phyloP scores from a whole-genome alignment of 2,113 vertebrate genomes.

The Pelecanoides urinatrix region DNA sequence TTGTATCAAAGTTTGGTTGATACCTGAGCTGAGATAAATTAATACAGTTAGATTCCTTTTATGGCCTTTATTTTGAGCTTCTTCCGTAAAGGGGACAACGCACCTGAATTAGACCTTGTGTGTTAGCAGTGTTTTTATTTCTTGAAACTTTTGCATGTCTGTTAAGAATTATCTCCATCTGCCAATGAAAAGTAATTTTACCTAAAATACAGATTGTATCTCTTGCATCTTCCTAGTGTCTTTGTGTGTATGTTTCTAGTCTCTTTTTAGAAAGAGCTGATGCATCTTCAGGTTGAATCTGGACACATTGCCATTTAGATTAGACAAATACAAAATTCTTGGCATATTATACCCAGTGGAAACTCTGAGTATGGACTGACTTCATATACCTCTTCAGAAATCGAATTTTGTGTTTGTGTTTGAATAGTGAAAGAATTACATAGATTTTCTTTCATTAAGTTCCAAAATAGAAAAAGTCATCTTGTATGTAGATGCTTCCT shows the following conservation, averaged over 20 bases:
- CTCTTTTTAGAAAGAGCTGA: background rate
- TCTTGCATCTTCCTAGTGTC: background rate
- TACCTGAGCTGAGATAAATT: background rate
- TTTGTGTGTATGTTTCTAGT: background rate
- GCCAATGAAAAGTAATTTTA: background rate
- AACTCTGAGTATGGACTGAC: background rate
- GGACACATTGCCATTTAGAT: background rate
- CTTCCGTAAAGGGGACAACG: background rate
- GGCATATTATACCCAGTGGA: background rate
- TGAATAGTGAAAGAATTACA: background rate
- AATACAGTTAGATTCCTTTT: background rate
- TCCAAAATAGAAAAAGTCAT: background rate
- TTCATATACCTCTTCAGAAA: background rate
- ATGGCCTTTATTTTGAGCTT: background rate
- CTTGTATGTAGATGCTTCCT: background rate
- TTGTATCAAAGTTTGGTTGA: background rate
- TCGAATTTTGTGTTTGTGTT: background rate
- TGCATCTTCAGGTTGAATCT: background rate
- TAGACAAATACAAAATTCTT: background rate
- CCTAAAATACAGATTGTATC: background rate
- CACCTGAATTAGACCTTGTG: background rate
- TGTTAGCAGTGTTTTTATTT: background rate
- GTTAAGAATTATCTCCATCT: background rate
- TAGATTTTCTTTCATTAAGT: background rate
- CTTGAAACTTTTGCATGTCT: background rate